Base-by-base conservation (phyloP, 2,113 vertebrate genomes). In the Myanophis thanlyinensis region DNA sequence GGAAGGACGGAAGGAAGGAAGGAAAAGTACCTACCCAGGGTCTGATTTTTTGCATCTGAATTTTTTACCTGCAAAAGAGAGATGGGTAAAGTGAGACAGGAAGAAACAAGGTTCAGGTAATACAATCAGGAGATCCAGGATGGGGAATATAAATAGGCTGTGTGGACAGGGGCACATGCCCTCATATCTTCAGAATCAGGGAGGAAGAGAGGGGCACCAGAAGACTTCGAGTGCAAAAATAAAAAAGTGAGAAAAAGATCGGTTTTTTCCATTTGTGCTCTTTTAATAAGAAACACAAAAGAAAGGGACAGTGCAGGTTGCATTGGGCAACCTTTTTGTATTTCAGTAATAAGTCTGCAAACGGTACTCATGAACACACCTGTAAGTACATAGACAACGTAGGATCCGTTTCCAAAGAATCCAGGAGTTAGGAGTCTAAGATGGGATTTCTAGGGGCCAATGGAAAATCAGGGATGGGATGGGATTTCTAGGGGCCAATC, bases 1-100 rank as follows among this genome's bases (percentile, higher is more conserved):
- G 25, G 49, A 48, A 49, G 3, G 84, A 12, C 23, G 0, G 27
- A 18, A n/a, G 27, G 18, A 1, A 46, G 30, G 48, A 62, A 44
- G 27, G 9, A 2, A 8, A 46, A 89, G 18, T 40, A 62, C 90
- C 9, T 89, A 93, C 93, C 90, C 89, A 40, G 93, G 54, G 27
- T 93, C 87, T 2, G 93, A 91, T 89, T 93, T 91, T 91, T 91
- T 93, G 88, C 93, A 93, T 80, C 4, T 93, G 35, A 89, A 89
- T 49, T 93, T 93, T 88, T 93, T 23, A 48, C 91, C 91, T 94
- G 62, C 93, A 80, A 8, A 84, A 89, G 49, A 62, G 86, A 85
- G 95, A 92, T 86, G 88, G 92, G 54, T 80, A 88, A 85, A 59
- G 46, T 84, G 4, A 5, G 89, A 49, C 47, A 89, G 91, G 44